Evolutionary conservation across 1,140 invertebrate genomes (phyloP).

Genomic region (Batillaria attramentaria): DNA sequence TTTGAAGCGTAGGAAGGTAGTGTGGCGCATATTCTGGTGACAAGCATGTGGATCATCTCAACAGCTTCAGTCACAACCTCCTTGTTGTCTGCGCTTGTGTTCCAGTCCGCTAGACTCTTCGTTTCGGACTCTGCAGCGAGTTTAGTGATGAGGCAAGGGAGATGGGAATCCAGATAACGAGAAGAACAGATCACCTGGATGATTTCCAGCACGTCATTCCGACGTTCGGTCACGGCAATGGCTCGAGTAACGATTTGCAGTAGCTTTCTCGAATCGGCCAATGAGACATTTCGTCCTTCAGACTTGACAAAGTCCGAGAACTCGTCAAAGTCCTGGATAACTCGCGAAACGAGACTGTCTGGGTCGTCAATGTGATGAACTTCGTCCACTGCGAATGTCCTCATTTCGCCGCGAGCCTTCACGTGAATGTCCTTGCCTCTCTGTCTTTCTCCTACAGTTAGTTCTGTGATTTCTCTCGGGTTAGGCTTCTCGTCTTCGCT

Average conservation of each 20-base stretch:
- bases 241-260: slow-evolving; percentile 1
- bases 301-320: slow-evolving; percentile 11
- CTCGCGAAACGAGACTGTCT: background rate
- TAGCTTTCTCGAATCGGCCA: background rate
- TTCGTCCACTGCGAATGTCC: background rate
- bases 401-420: too few species aligned
- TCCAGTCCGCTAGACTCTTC: too few species aligned
- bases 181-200: slow-evolving; percentile 13
- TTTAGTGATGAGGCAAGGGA: background rate
- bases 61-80: background rate
- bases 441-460: too few species aligned
- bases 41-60: background rate
- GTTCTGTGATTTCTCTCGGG: too few species aligned
- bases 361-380: background rate
- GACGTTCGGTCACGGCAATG: too few species aligned
- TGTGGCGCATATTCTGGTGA: slow-evolving; percentile 8
- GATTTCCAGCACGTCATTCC: too few species aligned
- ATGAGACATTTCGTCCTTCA: background rate
- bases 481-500: too few species aligned
- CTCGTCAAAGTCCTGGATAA: background rate
- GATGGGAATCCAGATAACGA: slow-evolving; percentile 1
- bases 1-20: slow-evolving; percentile 25
- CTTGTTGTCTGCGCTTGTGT: too few species aligned
- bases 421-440: too few species aligned
- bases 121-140: background rate